Evolutionary conservation across 2,888 invertebrate species (phyloP), one percentile per base, ranked within the genome.

Genomic region (Cerastoderma edule): DNA sequence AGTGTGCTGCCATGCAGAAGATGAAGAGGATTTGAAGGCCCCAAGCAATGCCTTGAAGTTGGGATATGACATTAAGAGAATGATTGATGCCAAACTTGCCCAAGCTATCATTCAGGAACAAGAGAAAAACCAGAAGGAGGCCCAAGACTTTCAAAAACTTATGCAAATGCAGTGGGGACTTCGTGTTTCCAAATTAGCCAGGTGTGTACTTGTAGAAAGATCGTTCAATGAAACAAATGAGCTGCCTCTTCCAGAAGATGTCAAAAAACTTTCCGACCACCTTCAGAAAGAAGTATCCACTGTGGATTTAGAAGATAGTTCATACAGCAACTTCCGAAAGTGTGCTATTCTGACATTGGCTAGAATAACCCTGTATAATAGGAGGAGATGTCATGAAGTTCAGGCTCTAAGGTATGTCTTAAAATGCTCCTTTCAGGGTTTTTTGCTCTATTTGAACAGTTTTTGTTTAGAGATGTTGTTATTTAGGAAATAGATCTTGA

Each of bases 361-460:
- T 30, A 60, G 77, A 48, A 27, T 83, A 4, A 69, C 77, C 13
- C 63, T 72, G 39, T 83, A 75, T 67, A 83, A 83, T 53, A 54
- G 80, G 32, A 75, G 83, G 56, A 68, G 83, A 35, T 72, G 78
- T 63, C 78, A 80, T 39, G 80, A 83, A 72, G 69, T 83, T 13
- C 75, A 80, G 48, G 80, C 80, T 54, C 57, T 83, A 63, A 75
- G 48, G 80, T 83, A 64, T 65, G 73, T 68, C 22, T 65, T 16
- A 10, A 50, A n/a, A n/a, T n/a, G n/a, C n/a, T n/a, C n/a, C n/a
- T n/a, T n/a, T n/a, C n/a, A n/a, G n/a, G n/a, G n/a, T n/a, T n/a
- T n/a, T n/a, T n/a, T n/a, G n/a, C n/a, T n/a, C n/a, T 65, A 27
- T 53, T 30, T 56, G 22, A 39, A 44, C 19, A 22, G 44, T 69